phyloP scores from a whole-genome alignment of 2,113 vertebrate species.

The Hipposideros armiger region DNA sequence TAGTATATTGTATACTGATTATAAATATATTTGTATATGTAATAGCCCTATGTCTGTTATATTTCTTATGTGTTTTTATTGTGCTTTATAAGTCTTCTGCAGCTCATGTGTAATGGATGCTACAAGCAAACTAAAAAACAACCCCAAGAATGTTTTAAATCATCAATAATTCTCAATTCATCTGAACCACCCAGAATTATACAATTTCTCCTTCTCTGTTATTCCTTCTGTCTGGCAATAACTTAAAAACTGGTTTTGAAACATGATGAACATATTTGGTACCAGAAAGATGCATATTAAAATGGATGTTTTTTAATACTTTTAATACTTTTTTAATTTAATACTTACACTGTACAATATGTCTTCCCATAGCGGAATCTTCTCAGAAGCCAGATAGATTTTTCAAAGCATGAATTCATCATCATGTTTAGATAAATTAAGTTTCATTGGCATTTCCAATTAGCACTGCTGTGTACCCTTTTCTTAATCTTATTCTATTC shows the following conservation, averaged over 20 bases:
- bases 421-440: not conserved
- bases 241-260: conserved; percentile 35
- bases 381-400: conserved; percentile 26
- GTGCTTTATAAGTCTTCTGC: not conserved
- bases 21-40: not conserved
- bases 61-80: conserved; percentile 7
- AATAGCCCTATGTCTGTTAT: not conserved
- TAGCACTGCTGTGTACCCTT: not conserved
- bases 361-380: not conserved
- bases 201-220: conserved; percentile 32
- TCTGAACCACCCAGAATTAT: not conserved
- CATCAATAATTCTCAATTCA: not conserved
- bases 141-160: not conserved
- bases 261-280: conserved; percentile 23
- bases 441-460: conserved; percentile 48
- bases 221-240: conserved; percentile 31
- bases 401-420: conserved; percentile 49
- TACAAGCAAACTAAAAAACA: not conserved
- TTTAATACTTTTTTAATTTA: not conserved
- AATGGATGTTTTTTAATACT: not conserved
- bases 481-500: conserved; percentile 46
- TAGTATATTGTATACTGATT: not conserved
- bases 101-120: not conserved
- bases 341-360: not conserved
- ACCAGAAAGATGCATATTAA: conserved; percentile 50